These are phyloP conservation scores for Cacatua alba DNA, from an alignment of 2,113 vertebrate species.

Conservation along the genomic window DNA sequence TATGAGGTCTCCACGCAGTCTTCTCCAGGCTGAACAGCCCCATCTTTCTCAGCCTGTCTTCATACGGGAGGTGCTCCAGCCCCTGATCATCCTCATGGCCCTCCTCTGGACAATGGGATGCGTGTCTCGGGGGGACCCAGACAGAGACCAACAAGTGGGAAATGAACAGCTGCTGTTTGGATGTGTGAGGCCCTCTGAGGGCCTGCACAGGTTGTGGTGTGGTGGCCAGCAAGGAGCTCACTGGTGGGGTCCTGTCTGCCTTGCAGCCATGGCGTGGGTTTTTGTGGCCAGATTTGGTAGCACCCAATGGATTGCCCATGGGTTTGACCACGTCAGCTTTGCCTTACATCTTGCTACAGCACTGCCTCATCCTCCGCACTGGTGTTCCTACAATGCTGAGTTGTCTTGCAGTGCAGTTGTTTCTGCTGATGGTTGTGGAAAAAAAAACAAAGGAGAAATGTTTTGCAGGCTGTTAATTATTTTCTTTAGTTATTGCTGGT, in stretches of 20 bases:
- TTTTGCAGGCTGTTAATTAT: not conserved
- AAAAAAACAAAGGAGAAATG: not conserved
- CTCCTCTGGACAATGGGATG: not conserved
- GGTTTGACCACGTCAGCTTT: not conserved
- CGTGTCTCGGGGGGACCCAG: rapidly evolving
- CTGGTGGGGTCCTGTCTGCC: not conserved
- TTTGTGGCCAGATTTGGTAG: not conserved
- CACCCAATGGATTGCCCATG: rapidly evolving
- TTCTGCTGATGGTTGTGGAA: not conserved
- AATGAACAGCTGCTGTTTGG: not conserved
- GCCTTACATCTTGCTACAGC: not conserved
- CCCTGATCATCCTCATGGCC: not conserved
- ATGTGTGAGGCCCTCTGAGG: not conserved
- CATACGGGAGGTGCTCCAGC: not conserved
- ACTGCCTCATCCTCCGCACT: not conserved
- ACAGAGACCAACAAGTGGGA: rapidly evolving
- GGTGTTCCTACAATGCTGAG: rapidly evolving
- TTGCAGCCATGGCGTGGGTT: not conserved
- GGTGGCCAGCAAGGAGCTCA: rapidly evolving
- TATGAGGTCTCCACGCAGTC: not conserved
- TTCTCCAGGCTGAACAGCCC: not conserved
- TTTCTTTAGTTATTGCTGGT: not conserved
- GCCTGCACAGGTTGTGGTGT: rapidly evolving
- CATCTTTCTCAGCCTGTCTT: not conserved
- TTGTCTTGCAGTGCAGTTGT: not conserved